Evolutionary conservation across 2,797 vertebrate genomes (phyloP).

Genomic region (Nyctibius grandis): DNA sequence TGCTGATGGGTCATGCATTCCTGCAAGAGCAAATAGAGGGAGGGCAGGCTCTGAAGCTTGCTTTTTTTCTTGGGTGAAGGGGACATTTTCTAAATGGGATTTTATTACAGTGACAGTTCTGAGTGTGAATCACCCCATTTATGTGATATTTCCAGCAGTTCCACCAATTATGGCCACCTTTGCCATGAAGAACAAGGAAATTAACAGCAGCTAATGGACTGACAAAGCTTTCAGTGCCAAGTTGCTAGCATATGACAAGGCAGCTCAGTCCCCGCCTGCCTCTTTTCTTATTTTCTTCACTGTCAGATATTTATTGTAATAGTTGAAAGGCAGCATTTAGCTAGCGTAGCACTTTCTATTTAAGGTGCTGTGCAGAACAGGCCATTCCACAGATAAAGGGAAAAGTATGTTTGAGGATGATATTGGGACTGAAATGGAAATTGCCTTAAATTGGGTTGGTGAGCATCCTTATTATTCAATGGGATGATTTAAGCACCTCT

Average conservation of each 20-base stretch:
- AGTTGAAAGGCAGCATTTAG: slow-evolving; percentile 66
- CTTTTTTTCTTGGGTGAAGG: neutral
- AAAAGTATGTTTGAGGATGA: slow-evolving; percentile 63
- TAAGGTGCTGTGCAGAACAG: slow-evolving; percentile 45
- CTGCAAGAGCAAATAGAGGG: neutral
- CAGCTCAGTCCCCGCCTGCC: slow-evolving; percentile 29
- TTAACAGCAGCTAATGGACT: slow-evolving; percentile 60
- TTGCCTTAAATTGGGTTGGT: slow-evolving; percentile 29
- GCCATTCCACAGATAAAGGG: slow-evolving; percentile 53
- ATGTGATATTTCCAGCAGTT: slow-evolving; percentile 48
- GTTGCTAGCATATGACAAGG: slow-evolving; percentile 10
- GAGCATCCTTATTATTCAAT: slow-evolving; percentile 36
- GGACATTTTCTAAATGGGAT: slow-evolving; percentile 42
- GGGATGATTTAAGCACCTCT: slow-evolving; percentile 23
- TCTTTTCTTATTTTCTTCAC: slow-evolving; percentile 57
- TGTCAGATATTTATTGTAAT: slow-evolving; percentile 66
- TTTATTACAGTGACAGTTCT: slow-evolving; percentile 51
- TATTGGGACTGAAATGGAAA: slow-evolving; percentile 53
- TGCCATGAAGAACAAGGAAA: slow-evolving; percentile 51
- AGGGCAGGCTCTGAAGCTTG: neutral
- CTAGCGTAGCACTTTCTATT: slow-evolving; percentile 58
- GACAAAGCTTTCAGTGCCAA: slow-evolving; percentile 37
- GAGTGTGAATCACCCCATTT: slow-evolving; percentile 42
- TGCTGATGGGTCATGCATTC: neutral
- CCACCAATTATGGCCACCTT: slow-evolving; percentile 41